A percentile compares a stretch with the other conserved stretches of the same genome.
Conservation (phyloP, 64 coral and sea anemone species). For the Stichodactyla mertensii region DNA sequence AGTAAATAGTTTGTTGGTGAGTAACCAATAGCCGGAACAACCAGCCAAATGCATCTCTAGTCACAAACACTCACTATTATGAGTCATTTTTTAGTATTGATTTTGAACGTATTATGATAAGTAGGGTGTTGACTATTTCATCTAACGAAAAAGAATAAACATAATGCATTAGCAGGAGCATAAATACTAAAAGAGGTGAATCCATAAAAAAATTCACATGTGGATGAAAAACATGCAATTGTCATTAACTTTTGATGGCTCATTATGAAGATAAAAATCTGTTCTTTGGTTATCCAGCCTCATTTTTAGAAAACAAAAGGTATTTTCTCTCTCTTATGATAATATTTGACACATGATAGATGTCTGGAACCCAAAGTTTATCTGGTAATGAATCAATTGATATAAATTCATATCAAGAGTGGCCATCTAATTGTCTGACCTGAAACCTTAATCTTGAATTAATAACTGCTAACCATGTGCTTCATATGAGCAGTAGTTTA, state of each 20-base stretch:
- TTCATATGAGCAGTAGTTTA: background rate
- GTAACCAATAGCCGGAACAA: background rate
- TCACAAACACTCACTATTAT: background rate
- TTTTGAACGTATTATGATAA: background rate
- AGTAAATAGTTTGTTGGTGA: background rate
- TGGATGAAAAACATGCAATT: too few relatives aligned
- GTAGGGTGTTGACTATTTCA: background rate
- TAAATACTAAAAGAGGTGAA: background rate
- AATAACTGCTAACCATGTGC: background rate
- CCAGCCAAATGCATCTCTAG: background rate
- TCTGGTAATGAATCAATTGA: background rate
- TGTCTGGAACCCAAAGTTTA: background rate
- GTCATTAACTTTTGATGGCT: too few relatives aligned
- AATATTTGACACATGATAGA: background rate
- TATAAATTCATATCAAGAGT: background rate
- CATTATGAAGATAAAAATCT: background rate
- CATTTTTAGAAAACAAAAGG: background rate
- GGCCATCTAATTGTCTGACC: background rate
- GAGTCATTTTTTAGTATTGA: constrained; percentile 6
- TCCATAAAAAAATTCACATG: too few relatives aligned
- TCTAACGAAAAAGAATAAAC: background rate
- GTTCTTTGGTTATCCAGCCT: background rate
- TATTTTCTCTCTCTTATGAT: background rate
- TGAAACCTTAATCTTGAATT: background rate
- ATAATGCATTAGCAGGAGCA: background rate